These are phyloP conservation scores for Furcifer pardalis DNA, from an alignment of 2,797 vertebrate species.

Conservation along the genomic window DNA sequence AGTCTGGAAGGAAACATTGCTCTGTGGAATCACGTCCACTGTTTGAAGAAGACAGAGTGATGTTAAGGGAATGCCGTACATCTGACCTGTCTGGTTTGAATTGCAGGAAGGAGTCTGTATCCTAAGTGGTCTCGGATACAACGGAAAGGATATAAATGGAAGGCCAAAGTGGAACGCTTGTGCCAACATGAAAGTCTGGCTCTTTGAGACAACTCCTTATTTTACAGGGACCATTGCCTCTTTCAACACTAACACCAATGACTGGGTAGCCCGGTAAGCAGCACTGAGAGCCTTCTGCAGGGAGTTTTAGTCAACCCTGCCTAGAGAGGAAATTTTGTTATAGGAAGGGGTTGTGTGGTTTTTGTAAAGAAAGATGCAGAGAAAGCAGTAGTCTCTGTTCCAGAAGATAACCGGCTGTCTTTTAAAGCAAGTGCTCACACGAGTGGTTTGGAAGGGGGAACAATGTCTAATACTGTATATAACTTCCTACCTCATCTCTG, in stretches of 20 bases:
- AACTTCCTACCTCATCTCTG: no score
- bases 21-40: neutral
- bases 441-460: neutral
- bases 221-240: constrained; percentile 94
- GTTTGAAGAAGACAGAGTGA: neutral
- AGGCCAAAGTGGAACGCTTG: constrained; percentile 89
- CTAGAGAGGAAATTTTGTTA: neutral
- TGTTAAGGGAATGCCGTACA: neutral
- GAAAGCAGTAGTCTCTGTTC: neutral
- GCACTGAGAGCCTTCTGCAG: neutral
- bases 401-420: neutral
- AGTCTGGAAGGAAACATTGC: constrained; percentile 68
- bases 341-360: neutral
- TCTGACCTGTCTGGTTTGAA: constrained; percentile 15
- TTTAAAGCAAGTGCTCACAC: neutral
- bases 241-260: constrained; percentile 98
- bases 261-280: constrained; percentile 93
- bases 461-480: no score
- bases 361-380: neutral
- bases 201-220: constrained; percentile 92
- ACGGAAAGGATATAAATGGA: constrained; percentile 78
- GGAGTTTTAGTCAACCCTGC: neutral
- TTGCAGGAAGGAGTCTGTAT: constrained; percentile 95
- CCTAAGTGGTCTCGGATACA: constrained; percentile 90
- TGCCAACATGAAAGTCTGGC: constrained; percentile 95